Evolutionary conservation across 53 echinoderm and acorn worm species (phyloP).

Genomic region (Crossaster papposus): DNA sequence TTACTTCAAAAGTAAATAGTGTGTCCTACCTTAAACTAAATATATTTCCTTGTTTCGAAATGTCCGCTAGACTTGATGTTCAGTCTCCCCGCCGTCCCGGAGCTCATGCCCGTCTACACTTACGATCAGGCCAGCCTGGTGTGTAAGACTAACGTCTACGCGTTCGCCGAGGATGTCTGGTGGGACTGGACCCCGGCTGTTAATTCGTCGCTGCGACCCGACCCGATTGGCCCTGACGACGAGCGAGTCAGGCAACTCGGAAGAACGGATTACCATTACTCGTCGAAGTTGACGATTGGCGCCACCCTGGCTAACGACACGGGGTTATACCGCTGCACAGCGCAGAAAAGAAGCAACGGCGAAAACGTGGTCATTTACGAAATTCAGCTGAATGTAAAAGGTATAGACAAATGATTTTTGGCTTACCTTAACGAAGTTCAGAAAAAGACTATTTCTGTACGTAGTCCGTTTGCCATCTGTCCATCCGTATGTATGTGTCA

Average conservation of each 20-base stretch:
- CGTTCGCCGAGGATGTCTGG: constrained; percentile 2
- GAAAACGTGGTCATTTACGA: constrained; percentile 18
- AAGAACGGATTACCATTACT: constrained; percentile 8
- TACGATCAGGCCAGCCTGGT: constrained; percentile 6
- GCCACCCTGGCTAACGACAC: neutral
- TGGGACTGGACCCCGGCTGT: constrained; percentile 13
- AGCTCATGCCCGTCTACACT: neutral
- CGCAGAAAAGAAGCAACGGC: neutral
- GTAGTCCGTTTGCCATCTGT: too few species aligned
- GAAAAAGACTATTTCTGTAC: too few species aligned
- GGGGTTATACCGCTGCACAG: constrained; percentile 45
- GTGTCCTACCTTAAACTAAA: too few species aligned
- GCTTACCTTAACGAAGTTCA: too few species aligned
- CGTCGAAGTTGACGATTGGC: constrained; percentile 26
- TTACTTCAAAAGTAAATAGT: too few species aligned
- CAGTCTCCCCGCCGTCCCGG: constrained; percentile 1
- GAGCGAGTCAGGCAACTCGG: neutral
- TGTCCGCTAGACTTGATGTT: constrained; percentile 32
- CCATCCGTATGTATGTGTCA: too few species aligned
- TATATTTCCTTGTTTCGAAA: neutral
- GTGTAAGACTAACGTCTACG: constrained; percentile 46
- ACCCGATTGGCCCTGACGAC: neutral
- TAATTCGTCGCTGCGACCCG: neutral
- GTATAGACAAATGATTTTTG: neutral
- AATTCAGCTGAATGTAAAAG: constrained; percentile 30